phyloP scores from a whole-genome alignment of 1,140 invertebrate species.

The Eubasilissa regina region DNA sequence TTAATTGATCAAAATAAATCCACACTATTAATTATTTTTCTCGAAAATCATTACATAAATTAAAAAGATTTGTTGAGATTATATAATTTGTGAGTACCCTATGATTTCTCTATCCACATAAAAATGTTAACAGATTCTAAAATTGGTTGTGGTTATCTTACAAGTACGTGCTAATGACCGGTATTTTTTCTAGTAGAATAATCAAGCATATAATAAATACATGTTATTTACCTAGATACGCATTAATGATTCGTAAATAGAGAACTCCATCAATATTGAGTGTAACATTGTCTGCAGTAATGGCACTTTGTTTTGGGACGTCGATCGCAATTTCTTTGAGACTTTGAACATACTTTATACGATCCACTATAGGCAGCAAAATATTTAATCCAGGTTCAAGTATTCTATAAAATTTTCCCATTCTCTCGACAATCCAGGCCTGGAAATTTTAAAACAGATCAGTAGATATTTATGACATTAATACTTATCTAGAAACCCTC shows the following conservation, averaged over 20 bases:
- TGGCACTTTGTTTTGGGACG: conserved; percentile 98
- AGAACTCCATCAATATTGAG: conserved; percentile 97
- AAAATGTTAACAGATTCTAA: too few relatives aligned
- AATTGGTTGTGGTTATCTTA: too few relatives aligned
- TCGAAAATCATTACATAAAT: too few relatives aligned
- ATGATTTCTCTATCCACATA: too few relatives aligned
- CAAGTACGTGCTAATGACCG: too few relatives aligned
- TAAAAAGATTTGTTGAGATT: too few relatives aligned
- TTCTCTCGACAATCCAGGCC: conserved; percentile 99
- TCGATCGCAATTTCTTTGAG: conserved; percentile 99
- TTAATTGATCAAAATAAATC: too few relatives aligned
- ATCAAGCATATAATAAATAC: neutral
- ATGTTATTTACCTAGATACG: conserved; percentile 83
- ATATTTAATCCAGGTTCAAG: conserved; percentile 96
- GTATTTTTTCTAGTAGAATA: too few relatives aligned
- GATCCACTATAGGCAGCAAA: conserved; percentile 93
- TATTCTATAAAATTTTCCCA: conserved; percentile 97
- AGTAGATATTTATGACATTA: too few relatives aligned
- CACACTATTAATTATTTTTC: too few relatives aligned
- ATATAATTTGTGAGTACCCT: too few relatives aligned
- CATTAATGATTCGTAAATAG: conserved; percentile 94
- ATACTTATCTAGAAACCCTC: too few relatives aligned
- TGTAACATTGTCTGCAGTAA: conserved; percentile 98
- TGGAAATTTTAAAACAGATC: conserved; percentile 64
- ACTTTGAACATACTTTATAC: conserved; percentile 98